Evolutionary conservation across 2,113 vertebrate genomes (phyloP).

Genomic region (Lichenostomus cassidix): DNA sequence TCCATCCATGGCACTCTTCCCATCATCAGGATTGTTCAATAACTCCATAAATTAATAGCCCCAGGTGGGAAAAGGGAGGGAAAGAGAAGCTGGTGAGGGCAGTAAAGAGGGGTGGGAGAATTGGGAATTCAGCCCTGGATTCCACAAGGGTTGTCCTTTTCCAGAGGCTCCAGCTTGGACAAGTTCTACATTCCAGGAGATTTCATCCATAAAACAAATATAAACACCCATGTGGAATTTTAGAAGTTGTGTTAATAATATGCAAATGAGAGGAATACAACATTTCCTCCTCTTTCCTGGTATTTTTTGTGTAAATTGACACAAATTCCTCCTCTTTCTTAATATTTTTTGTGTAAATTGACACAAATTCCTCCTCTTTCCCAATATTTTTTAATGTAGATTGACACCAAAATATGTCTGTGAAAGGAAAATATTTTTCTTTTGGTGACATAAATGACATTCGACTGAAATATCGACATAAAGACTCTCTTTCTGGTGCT

Average conservation of each 20-base stretch:
- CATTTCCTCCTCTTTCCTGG: neutral
- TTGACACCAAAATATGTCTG: neutral
- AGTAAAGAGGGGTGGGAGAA: neutral
- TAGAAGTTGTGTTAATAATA: neutral
- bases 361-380: neutral
- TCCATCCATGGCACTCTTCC: slow-evolving; percentile 29
- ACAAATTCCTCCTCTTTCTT: neutral
- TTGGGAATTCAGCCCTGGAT: neutral
- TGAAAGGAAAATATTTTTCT: neutral
- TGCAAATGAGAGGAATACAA: neutral
- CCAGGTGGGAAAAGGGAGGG: slow-evolving; percentile 24
- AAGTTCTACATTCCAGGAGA: neutral
- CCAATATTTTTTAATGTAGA: neutral
- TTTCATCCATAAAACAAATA: neutral
- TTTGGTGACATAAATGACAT: neutral
- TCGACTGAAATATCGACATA: neutral
- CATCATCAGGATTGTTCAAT: neutral
- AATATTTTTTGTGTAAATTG: neutral
- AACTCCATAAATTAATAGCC: slow-evolving; percentile 43
- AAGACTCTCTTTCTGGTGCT: neutral
- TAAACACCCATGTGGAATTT: neutral
- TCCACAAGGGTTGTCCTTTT: neutral
- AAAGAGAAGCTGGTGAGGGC: slow-evolving; percentile 9
- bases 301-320: neutral
- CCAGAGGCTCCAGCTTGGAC: neutral